A percentile compares a stretch with the other conserved stretches of the same genome.
Evolutionary conservation across 2,113 vertebrate genomes (phyloP).

Genomic region (Proteles cristata): DNA sequence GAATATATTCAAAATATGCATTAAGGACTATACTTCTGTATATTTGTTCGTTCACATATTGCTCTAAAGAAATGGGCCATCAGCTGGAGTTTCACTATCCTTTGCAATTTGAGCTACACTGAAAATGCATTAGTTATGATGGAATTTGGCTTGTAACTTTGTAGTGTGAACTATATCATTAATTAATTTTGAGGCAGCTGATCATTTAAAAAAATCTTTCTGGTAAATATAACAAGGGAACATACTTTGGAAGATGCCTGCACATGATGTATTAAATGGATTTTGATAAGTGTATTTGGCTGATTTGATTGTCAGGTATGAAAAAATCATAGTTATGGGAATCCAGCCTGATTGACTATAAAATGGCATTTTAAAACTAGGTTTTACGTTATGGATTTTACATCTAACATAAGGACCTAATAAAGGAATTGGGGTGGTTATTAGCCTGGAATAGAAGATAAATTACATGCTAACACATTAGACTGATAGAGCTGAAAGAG

Average conservation of each 20-base stretch:
- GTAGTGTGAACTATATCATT: slow-evolving; percentile 29
- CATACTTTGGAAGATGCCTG: slow-evolving; percentile 61
- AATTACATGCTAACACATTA: background rate
- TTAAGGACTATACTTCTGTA: background rate
- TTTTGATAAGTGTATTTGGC: slow-evolving; percentile 42
- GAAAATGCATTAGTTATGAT: slow-evolving; percentile 54
- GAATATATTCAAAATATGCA: background rate
- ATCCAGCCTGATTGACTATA: background rate
- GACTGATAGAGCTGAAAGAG: background rate
- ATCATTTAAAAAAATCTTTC: slow-evolving; percentile 69
- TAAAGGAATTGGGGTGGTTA: background rate
- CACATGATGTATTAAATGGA: slow-evolving; percentile 38
- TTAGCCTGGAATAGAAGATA: background rate
- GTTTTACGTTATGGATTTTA: slow-evolving; percentile 12
- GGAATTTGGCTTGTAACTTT: slow-evolving; percentile 61
- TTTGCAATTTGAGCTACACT: slow-evolving; percentile 36
- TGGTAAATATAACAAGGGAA: slow-evolving; percentile 60
- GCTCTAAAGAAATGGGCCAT: background rate
- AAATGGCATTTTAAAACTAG: background rate
- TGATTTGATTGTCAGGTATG: slow-evolving; percentile 45
- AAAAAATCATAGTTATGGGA: slow-evolving; percentile 25
- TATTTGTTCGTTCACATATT: background rate
- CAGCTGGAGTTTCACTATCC: background rate
- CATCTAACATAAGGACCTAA: background rate
- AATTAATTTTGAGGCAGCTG: slow-evolving; percentile 73